Evolutionary conservation across 2,113 vertebrate species (phyloP), one percentile per base, ranked within the genome.

Genomic region (Cricetomys ansorgei): DNA sequence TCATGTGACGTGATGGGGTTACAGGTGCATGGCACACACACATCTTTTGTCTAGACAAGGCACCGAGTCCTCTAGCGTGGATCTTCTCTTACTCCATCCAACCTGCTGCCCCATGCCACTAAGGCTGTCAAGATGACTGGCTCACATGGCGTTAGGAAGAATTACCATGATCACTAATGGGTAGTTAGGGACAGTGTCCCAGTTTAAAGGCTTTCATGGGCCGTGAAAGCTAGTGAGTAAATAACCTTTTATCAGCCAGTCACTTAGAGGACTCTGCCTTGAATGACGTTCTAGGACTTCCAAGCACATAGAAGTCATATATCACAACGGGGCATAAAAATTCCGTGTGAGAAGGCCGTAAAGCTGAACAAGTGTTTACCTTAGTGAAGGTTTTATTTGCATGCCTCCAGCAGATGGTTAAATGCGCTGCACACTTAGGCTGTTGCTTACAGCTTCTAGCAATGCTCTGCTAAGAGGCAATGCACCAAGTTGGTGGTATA

Each of bases 361-460:
- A 97, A 96, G 87, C 43, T 1, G 92, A 91, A 75, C 95, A 88
- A 92, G 88, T 94, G 92, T 96, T 97, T 92, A 96, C 97, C 72
- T 96, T 70, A 10, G 79, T 83, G 84, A 69, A 89, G 89, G 92
- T 94, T 97, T 97, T 95, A 95, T 96, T 97, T 94, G 79, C 94
- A 84, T 55, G 72, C 80, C 88, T 90, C 40, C 11, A 48, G 85
- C 81, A 94, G 89, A 37, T 50, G 40, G 83, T 96, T 77, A 79
- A 73, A 40, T 27, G 50, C 23, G 23, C 92, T 80, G 93, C 37
- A 7, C 0, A 10, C 0, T 0, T 3, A 77, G 43, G 11, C 77
- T 67, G 77, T n/a, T 0, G 37, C 43, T 87, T 19, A 23, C 34
- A 45, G 89, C 80, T 83, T 75, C 59, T 10, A 45, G 69, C 31